Percentiles rank a stretch among this genome's conserved stretches.
phyloP scores from a whole-genome alignment of 1,140 invertebrate genomes.

The Ceratina australensis region DNA sequence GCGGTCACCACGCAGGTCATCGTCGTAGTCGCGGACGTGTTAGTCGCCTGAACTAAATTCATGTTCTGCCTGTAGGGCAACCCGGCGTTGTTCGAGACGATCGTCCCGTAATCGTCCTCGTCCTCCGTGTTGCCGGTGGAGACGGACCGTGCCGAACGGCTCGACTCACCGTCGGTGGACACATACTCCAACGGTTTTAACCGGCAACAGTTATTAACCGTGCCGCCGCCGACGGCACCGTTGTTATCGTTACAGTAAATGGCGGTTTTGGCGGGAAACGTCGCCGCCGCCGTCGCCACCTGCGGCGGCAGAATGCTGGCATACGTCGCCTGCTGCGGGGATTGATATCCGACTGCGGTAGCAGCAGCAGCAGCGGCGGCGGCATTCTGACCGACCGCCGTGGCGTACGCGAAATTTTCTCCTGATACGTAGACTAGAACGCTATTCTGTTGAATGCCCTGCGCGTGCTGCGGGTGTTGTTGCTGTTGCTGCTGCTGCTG shows the following conservation, averaged over 20 bases:
- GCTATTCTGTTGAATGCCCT: conserved; percentile 71
- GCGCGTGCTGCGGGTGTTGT: conserved; percentile 46
- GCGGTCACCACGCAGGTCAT: conserved; percentile 46
- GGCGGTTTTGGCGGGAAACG: conserved; percentile 66
- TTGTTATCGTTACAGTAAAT: conserved; percentile 50
- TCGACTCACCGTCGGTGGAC: conserved; percentile 31
- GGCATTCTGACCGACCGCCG: conserved; percentile 75
- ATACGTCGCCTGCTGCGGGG: conserved; percentile 64
- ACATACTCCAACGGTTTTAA: conserved; percentile 52
- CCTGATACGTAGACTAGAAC: conserved; percentile 78
- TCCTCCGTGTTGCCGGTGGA: conserved; percentile 37
- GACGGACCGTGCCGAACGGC: conserved; percentile 23
- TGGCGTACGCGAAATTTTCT: conserved; percentile 77
- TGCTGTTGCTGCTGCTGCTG: conserved; percentile 41
- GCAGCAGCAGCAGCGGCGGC: conserved; percentile 64
- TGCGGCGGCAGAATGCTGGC: conserved; percentile 63
- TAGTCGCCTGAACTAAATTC: conserved; percentile 40
- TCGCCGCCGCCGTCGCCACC: conserved; percentile 65
- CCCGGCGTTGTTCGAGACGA: conserved; percentile 28
- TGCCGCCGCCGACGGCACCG: conserved; percentile 38
- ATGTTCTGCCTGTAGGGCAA: conserved; percentile 45
- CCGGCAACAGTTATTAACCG: conserved; percentile 40
- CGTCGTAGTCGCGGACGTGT: conserved; percentile 33
- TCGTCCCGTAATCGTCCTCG: conserved; percentile 50
- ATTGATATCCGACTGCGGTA: conserved; percentile 62